Base-by-base conservation (phyloP, 2,113 vertebrate species). In the Microcebus griseorufus region DNA sequence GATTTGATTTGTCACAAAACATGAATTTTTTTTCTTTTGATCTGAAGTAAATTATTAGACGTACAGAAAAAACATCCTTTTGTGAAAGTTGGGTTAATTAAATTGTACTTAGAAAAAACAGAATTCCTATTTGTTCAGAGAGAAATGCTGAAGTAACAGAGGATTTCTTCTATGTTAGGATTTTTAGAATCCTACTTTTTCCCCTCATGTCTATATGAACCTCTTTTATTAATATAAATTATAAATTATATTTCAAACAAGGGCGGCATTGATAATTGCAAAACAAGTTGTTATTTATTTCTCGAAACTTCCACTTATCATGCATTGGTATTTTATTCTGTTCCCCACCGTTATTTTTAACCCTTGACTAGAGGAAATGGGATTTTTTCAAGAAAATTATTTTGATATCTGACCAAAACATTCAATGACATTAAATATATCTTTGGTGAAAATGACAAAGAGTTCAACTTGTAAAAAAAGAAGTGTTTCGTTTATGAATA, bases 181-280 rank as follows among this genome's bases (percentile, higher is more conserved):
- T 51, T 91, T 83, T 80, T 27, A 88, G 81, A 80, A 84, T 82
- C 20, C 51, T 32, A 48, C 39, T 65, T 90, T 48, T 48, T 12
- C 10, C 29, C 20, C 51, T 82, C 16, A n/a, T 65, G 69, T 94
- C 62, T 67, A 67, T 53, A 53, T 51, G 72, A 91, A 51, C 9
- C 70, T 84, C 32, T 86, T 45, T 93, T 91, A 93, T 93, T 70
- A 85, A 39, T 32, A 60, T 76, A 93, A 93, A 86, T 72, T 12
- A 42, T 60, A 73, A 60, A 34, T 88, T 32, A 39, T 22, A 75
- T 88, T 88, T 75, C 80, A 94, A 94, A 67, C 37, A 75, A 64
- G 2, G 48, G n/a, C 29, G 25, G 7, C 53, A 69, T 32, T 65
- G 27, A 76, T 14, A 62, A 51, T 62, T 79, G 67, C 79, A 79